Conservation (phyloP, 2,797 vertebrate species). For the Anomalospiza imberbis region DNA sequence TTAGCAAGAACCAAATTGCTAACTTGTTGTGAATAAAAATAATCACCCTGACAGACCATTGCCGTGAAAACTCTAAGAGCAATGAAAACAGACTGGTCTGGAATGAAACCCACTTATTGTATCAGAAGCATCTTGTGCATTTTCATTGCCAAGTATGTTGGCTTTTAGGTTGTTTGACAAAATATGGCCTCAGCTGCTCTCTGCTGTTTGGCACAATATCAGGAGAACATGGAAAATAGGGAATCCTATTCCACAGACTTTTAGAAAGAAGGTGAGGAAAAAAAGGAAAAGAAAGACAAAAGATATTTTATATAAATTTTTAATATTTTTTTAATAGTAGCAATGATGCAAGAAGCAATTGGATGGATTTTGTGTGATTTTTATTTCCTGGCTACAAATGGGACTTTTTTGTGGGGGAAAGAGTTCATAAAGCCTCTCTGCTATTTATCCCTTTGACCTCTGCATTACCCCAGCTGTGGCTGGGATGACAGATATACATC, state of each 20-base stretch:
- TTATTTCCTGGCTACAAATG: background rate
- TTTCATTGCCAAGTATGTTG: constrained; percentile 12
- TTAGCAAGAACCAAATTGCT: background rate
- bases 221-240: background rate
- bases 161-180: constrained; percentile 26
- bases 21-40: constrained; percentile 7
- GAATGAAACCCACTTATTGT: constrained; percentile 27
- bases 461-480: constrained; percentile 7
- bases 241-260: background rate
- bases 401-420: background rate
- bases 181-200: constrained; percentile 60
- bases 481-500: background rate
- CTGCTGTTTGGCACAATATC: constrained; percentile 5
- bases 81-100: background rate
- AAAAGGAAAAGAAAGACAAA: background rate
- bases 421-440: background rate
- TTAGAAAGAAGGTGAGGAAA: background rate
- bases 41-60: background rate
- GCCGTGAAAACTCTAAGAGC: background rate
- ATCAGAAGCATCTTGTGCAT: background rate
- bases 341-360: background rate
- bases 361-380: constrained; percentile 10
- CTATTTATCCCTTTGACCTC: constrained; percentile 11
- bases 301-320: background rate
- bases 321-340: background rate